These are phyloP conservation scores for Anastatus disparis DNA, from an alignment of 1,140 invertebrate genomes.

Conservation along the genomic window DNA sequence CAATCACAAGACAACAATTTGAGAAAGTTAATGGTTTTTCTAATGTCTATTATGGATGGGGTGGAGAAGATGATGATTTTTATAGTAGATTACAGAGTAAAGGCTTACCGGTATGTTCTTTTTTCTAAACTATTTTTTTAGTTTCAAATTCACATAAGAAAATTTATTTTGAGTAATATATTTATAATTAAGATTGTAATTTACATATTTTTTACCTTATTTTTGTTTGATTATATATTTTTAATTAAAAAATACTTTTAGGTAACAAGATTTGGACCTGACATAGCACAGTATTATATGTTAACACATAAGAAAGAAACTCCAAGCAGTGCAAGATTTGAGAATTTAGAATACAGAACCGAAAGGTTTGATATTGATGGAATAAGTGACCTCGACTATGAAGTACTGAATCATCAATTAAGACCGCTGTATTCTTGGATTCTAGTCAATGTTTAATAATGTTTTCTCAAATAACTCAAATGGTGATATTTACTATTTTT, in stretches of 20 bases:
- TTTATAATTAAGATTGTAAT: neutral
- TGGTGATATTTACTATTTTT: neutral
- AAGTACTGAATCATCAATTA: conserved; percentile 61
- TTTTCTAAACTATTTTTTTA: too few relatives aligned
- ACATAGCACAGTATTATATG: conserved; percentile 82
- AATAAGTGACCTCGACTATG: conserved; percentile 69
- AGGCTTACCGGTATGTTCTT: conserved; percentile 54
- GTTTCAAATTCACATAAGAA: too few relatives aligned
- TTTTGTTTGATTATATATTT: neutral
- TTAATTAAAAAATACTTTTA: conserved; percentile 48
- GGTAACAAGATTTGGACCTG: conserved; percentile 77
- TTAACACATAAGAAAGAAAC: conserved; percentile 75
- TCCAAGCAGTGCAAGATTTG: conserved; percentile 71
- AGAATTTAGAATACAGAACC: conserved; percentile 70
- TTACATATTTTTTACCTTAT: neutral
- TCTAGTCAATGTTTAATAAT: conserved; percentile 57
- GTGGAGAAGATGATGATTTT: conserved; percentile 92
- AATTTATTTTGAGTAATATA: neutral
- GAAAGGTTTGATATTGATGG: conserved; percentile 73
- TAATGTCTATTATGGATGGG: conserved; percentile 90
- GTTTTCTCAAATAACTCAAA: neutral
- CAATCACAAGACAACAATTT: conserved; percentile 78
- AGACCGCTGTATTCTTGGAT: conserved; percentile 64
- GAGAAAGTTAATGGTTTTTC: conserved; percentile 90
- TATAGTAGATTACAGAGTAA: conserved; percentile 66